Conservation (phyloP, 2,113 vertebrate species). For the Urocolius indicus region DNA sequence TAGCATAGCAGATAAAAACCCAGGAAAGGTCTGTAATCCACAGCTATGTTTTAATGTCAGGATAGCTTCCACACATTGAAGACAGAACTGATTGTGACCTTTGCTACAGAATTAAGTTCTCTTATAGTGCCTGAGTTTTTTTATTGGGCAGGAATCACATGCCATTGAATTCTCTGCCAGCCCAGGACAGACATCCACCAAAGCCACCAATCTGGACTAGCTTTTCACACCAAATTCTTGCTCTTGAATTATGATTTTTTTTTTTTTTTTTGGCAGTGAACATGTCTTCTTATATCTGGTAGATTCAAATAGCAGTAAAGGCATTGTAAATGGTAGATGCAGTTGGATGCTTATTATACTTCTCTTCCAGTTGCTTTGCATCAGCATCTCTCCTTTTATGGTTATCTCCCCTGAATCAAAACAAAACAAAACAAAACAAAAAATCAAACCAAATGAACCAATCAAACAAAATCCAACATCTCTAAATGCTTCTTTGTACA, state of each 20-base stretch:
- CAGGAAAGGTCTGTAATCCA: background rate
- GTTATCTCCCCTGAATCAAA: background rate
- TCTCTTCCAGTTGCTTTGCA: background rate
- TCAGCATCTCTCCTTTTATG: background rate
- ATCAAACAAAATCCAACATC: background rate
- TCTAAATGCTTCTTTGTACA: background rate
- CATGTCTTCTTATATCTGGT: background rate
- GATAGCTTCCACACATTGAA: background rate
- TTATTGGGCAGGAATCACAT: background rate
- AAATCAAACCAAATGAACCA: background rate
- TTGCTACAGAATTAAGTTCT: background rate
- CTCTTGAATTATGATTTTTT: background rate
- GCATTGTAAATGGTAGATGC: background rate
- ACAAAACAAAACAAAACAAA: too few relatives aligned
- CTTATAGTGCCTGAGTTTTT: background rate
- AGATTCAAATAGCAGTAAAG: background rate
- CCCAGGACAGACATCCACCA: fast-evolving
- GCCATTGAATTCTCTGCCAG: background rate
- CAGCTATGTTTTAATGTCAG: background rate
- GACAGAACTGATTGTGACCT: background rate
- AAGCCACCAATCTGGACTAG: background rate
- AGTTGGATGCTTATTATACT: background rate
- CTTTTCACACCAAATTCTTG: background rate
- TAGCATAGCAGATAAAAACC: background rate
- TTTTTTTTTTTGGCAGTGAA: background rate